Evolutionary conservation across 2,888 invertebrate genomes (phyloP), one percentile per base, ranked within the genome.

Genomic region (Platycheirus albimanus): DNA sequence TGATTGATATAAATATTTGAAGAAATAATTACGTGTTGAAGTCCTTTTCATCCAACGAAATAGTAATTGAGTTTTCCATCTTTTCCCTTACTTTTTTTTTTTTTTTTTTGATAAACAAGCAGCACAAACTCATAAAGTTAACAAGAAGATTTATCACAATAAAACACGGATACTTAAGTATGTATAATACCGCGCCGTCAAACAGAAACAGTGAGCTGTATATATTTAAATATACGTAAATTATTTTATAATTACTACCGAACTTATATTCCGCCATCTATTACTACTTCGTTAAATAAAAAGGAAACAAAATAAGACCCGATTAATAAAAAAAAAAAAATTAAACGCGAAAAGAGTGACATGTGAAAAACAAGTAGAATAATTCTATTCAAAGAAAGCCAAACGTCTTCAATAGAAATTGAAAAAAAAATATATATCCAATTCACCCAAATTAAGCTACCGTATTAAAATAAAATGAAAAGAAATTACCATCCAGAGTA

Each of bases 261-360:
- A 38, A 58, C 72, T 51, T 76, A 71, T 67, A 58, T 58, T 58
- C 49, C 83, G 71, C 52, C 71, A 71, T 86, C 74, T 85, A 85
- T 85, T 86, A 86, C 85, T 85, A 86, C 85, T 86, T 86, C 85
- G 85, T 85, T 85, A 85, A 75, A 77, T 72, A 81, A 74, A 84
- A 78, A 78, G 61, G 64, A 75, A 72, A 63, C 58, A 81, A 76
- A 66, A 56, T 45, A 74, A n/a, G n/a, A n/a, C n/a, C n/a, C n/a
- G n/a, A n/a, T n/a, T n/a, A n/a, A n/a, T n/a, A n/a, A n/a, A n/a
- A n/a, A n/a, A n/a, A 24, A 64, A 41, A 56, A 24, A 43, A 56
- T 17, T 38, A 43, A 51, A 47, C 69, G 30, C 70, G 64, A 58
- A 13, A n/a, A 72, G 15, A 13, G n/a, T n/a, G n/a, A n/a, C n/a